phyloP scores from a whole-genome alignment of 2,113 vertebrate species.

The Gymnarchus niloticus region DNA sequence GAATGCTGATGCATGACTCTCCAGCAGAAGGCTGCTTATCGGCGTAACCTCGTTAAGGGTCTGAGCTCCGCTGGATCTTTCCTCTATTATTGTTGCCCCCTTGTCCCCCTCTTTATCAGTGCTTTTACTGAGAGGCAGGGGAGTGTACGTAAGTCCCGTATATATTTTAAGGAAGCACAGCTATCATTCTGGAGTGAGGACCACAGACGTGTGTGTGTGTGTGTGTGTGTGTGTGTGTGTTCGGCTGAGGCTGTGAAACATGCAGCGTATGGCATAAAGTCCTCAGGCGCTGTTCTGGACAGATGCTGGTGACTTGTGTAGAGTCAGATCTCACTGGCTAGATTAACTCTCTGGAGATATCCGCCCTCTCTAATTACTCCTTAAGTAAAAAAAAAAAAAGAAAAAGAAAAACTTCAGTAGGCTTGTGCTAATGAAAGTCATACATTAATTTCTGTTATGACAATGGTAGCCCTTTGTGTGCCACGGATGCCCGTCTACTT shows the following conservation, averaged over 20 bases:
- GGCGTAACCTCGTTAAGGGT: slow-evolving; percentile 55
- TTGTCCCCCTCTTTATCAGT: not conserved
- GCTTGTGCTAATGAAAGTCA: slow-evolving; percentile 27
- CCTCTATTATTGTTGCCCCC: slow-evolving; percentile 8
- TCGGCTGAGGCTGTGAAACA: not conserved
- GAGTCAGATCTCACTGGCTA: not conserved
- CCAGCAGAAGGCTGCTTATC: slow-evolving; percentile 69
- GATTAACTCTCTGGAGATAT: not conserved
- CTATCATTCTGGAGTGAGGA: slow-evolving; percentile 37
- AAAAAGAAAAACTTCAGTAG: not conserved
- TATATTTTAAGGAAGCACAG: slow-evolving; percentile 32
- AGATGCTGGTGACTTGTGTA: slow-evolving; percentile 7
- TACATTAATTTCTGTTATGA: slow-evolving; percentile 49
- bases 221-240: not conserved
- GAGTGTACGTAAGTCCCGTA: slow-evolving; percentile 23
- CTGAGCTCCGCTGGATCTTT: slow-evolving; percentile 13
- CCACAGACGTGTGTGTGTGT: too few species aligned
- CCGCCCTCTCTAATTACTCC: slow-evolving; percentile 2
- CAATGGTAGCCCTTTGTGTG: slow-evolving; percentile 56
- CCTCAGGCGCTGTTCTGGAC: not conserved
- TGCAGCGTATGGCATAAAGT: not conserved
- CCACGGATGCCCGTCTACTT: slow-evolving; percentile 62
- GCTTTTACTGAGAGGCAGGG: slow-evolving; percentile 5
- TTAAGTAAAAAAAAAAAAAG: slow-evolving; percentile 10
- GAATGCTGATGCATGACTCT: slow-evolving; percentile 74